phyloP scores from a whole-genome alignment of 2,888 invertebrate species.

The Allophyes oxyacanthae region DNA sequence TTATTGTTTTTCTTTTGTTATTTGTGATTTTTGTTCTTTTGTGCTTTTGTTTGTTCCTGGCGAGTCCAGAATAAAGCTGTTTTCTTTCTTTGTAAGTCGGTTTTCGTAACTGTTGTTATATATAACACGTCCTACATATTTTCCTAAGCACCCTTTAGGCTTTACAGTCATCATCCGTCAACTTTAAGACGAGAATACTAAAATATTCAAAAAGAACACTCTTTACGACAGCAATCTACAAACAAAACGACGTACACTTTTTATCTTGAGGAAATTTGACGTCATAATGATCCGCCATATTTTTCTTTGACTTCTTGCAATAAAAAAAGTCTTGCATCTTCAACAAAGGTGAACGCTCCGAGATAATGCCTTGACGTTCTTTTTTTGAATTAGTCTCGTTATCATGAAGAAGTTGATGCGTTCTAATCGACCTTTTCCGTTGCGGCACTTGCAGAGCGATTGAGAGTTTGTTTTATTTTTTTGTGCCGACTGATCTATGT shows the following conservation, averaged over 20 bases:
- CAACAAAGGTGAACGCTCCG: conserved; percentile 9
- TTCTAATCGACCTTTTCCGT: conserved; percentile 30
- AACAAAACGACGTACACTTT: conserved; percentile 38
- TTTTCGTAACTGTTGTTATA: no score
- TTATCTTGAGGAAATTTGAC: conserved; percentile 42
- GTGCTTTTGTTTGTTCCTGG: no score
- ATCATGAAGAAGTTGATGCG: conserved; percentile 35
- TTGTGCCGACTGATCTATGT: neutral
- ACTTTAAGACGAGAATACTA: conserved; percentile 13
- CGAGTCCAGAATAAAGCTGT: no score
- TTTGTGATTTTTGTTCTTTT: no score
- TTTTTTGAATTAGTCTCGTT: conserved; percentile 32
- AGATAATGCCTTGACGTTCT: conserved; percentile 14
- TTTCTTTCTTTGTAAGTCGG: no score
- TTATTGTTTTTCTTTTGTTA: no score
- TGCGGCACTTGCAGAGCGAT: conserved; percentile 8
- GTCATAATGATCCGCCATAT: conserved; percentile 32
- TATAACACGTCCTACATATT: no score
- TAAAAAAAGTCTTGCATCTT: conserved; percentile 39
- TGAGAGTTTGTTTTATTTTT: conserved; percentile 22
- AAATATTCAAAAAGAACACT: conserved; percentile 36
- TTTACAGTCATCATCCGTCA: conserved; percentile 23
- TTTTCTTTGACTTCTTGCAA: conserved; percentile 40
- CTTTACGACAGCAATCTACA: conserved; percentile 31
- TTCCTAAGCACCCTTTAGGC: conserved; percentile 14